Evolutionary conservation across 2,888 invertebrate species (phyloP).

Genomic region (Tenthredo amoena): DNA sequence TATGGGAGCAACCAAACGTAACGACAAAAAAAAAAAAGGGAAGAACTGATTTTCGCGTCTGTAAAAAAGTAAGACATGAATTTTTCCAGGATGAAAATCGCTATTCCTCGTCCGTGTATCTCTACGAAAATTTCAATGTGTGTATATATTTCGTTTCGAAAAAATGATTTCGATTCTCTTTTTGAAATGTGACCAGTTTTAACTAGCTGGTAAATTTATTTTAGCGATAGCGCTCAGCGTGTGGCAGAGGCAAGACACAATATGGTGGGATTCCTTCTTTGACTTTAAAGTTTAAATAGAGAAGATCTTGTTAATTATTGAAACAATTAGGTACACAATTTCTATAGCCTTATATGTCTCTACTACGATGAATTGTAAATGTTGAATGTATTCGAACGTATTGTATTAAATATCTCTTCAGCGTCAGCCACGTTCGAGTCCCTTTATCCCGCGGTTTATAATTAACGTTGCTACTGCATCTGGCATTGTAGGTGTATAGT

Average conservation of each 20-base stretch:
- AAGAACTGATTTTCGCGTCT: background rate
- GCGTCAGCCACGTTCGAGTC: background rate
- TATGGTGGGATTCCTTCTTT: background rate
- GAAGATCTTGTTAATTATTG: background rate
- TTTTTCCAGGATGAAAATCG: background rate
- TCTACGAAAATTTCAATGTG: background rate
- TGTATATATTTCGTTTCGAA: background rate
- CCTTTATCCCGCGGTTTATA: background rate
- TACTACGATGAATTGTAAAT: background rate
- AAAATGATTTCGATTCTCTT: background rate
- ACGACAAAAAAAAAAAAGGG: background rate
- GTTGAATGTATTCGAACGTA: background rate
- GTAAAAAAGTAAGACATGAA: background rate
- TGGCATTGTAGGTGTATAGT: background rate
- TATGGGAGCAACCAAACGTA: background rate
- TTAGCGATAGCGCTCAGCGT: background rate
- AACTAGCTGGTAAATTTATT: background rate
- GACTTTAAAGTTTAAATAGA: background rate
- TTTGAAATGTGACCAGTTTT: background rate
- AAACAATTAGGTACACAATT: background rate
- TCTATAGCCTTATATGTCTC: background rate
- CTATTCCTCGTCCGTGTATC: background rate
- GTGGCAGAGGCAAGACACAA: slow-evolving; percentile 13
- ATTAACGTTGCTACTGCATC: background rate
- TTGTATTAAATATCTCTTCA: background rate